Base-by-base conservation (phyloP, 2,888 invertebrate genomes). In the Periphyllus acericola region DNA sequence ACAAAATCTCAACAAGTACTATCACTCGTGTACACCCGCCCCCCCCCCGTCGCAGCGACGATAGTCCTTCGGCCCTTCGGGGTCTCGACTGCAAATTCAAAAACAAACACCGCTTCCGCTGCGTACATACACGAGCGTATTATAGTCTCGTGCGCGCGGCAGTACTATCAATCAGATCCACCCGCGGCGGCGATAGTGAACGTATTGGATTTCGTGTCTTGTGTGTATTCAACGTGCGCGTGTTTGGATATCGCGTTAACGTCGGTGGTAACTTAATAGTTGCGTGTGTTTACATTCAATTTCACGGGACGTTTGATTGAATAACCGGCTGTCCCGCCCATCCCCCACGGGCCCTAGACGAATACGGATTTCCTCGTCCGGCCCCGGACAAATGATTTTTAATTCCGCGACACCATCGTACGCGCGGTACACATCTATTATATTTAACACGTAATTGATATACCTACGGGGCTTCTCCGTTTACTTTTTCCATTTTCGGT, bases 301-400 rank as follows among this genome's bases (percentile, higher is more conserved):
- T 87, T 87, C 87, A 81, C 81, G 87, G 81, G 87, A 87, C 87
- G 87, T 87, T 87, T 87, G 87, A 87, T 87, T 29, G 87, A 87
- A 87, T 86, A 86, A 86, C 78, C 83, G 71, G 46, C 52, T 46
- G 25, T 25, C 8, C 40, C 36, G 11, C 25, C 66, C 75, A 14
- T 40, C 76, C 46, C 25, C 19, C 40, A n/a, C 19, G 19, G 79
- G 55, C 29, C n/a, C 29, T 9, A 29, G 46, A 76, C 46, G 76
- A 68, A 76, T 68, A 46, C 76, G 84, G 84, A 84, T 84, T 84
- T 84, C 66, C 29, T 46, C 76, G 76, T 55, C 79, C 36, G 78
- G 19, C 29, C 36, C 3, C 71, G 60, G 72, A 87, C 87, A 87
- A 87, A 87, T 75, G 80, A 81, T 87, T 87, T 80, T 87, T 87